Evolutionary conservation across 2,113 vertebrate genomes (phyloP), one percentile per base, ranked within the genome.

Genomic region (Plotosus lineatus): DNA sequence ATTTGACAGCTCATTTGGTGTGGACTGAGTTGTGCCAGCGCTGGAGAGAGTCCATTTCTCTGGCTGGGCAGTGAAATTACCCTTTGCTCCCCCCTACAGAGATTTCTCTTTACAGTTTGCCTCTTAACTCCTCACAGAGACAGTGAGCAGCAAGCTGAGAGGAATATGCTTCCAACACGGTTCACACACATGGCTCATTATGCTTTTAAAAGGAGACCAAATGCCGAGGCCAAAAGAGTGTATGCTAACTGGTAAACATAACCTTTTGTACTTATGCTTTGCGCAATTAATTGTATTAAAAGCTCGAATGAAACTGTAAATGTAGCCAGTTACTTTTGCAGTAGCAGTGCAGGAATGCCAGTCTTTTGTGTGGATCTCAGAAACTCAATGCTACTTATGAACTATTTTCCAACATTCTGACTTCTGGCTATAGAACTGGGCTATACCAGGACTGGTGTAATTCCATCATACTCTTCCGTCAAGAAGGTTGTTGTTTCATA

Each of bases 1-100:
- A 19, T 78, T 78, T 81, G 68, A 83, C 77, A 51, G 46, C 28
- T 77, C 69, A 65, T 83, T 71, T 82, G 77, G 63, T 75, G 46
- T 44, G 48, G 55, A 56, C 8, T 17, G 68, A 81, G 36, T 71
- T 75, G 71, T 82, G 76, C 77, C 77, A 85, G 56, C 33, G 80
- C 53, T 76, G 72, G 72, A 85, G 55, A 40, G 38, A 11, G 61
- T 78, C 83, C 53, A 69, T 11, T 9, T 75, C 71, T 36, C 77
- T 31, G 46, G 12, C 69, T 26, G 28, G 83, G 73, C 7, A 69
- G 63, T 63, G 33, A 40, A 44, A 58, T 56, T 15, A 31, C 28
- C 44, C 69, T 10, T 21, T n/a, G n/a, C 4, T 2, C 31, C 58
- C 38, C 40, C 63, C 80, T 6, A 9, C 73, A 12, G 38, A 14